phyloP scores from a whole-genome alignment of 2,113 vertebrate species.

The Daboia siamensis region DNA sequence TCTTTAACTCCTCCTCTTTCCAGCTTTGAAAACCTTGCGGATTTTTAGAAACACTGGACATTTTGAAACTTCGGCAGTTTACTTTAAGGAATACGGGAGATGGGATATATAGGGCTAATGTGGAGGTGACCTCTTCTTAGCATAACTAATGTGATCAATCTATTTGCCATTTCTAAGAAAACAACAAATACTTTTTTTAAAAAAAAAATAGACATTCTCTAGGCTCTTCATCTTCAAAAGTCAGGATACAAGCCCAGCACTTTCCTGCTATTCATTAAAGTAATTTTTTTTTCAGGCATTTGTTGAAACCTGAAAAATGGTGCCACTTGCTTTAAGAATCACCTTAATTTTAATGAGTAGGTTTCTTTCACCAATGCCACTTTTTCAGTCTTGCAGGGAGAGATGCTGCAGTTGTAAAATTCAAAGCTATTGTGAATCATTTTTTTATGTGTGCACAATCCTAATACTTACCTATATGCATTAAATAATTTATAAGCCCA shows the following conservation, averaged over 20 bases:
- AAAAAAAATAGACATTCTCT: background rate
- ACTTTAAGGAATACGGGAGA: background rate
- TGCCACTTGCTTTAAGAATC: background rate
- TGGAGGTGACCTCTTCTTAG: background rate
- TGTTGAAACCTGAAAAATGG: background rate
- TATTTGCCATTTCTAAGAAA: slow-evolving; percentile 23
- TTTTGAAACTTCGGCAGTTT: slow-evolving; percentile 23
- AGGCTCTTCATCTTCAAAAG: background rate
- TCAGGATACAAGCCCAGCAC: background rate
- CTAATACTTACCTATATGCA: slow-evolving; percentile 14
- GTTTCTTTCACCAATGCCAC: background rate
- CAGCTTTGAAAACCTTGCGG: background rate
- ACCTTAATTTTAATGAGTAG: background rate
- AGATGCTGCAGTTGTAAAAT: background rate
- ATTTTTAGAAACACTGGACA: slow-evolving; percentile 3
- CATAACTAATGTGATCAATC: slow-evolving; percentile 13
- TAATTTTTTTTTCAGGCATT: background rate
- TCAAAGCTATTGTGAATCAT: background rate
- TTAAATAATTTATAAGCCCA: background rate
- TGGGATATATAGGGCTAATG: background rate
- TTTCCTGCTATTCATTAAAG: background rate
- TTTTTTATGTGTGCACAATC: background rate
- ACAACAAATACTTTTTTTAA: slow-evolving; percentile 1
- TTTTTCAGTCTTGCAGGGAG: background rate
- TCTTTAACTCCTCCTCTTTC: background rate